A percentile compares a stretch with the other conserved stretches of the same genome.
Conservation (phyloP, 2,797 vertebrate species). For the Pseudopleuronectes americanus region DNA sequence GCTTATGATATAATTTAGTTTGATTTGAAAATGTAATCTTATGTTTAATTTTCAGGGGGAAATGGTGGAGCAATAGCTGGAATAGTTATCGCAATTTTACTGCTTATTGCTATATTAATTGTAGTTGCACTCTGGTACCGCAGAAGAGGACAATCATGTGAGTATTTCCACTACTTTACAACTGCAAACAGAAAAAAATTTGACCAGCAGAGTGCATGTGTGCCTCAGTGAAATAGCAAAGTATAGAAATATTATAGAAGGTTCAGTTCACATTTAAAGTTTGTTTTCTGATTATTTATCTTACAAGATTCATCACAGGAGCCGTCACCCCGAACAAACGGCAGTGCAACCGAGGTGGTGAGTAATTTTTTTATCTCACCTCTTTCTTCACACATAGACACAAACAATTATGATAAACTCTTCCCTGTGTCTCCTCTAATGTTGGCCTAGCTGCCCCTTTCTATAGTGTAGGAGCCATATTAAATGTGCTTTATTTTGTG, state of each 20-base stretch:
- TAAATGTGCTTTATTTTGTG: too few relatives aligned
- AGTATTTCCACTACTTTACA: conserved; percentile 9
- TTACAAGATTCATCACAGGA: accelerated
- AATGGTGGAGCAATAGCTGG: accelerated
- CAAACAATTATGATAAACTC: conserved; percentile 8
- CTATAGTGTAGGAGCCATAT: too few relatives aligned
- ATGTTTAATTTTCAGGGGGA: conserved; percentile 28
- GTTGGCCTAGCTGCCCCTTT: conserved; percentile 42
- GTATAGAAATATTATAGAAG: not conserved
- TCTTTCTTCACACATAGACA: not conserved
- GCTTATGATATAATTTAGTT: not conserved
- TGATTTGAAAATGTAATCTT: not conserved
- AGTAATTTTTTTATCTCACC: conserved; percentile 13
- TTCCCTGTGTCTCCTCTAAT: conserved; percentile 33
- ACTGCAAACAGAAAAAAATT: not conserved
- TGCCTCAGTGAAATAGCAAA: not conserved
- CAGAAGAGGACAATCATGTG: not conserved
- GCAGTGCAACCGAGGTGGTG: accelerated
- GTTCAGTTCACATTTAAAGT: not conserved
- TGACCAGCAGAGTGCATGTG: conserved; percentile 9
- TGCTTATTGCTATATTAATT: accelerated
- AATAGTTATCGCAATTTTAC: accelerated
- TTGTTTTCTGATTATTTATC: not conserved
- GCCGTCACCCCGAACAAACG: accelerated
- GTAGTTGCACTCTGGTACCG: accelerated